Evolutionary conservation across 2,797 vertebrate species (phyloP).

Genomic region (Sebastes nivosus): DNA sequence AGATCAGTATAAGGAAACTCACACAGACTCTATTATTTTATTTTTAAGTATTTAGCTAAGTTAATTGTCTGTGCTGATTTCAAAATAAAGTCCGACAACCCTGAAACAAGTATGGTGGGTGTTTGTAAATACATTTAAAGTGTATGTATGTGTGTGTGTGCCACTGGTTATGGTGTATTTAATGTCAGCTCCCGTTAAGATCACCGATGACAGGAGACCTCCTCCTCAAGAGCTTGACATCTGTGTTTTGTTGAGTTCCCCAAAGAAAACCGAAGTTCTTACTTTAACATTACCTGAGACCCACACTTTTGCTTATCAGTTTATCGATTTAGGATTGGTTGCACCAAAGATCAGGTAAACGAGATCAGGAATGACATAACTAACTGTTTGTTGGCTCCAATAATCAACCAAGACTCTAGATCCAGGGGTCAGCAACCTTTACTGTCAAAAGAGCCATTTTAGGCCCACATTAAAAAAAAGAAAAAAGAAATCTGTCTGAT

Average conservation of each 20-base stretch:
- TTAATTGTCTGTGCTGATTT: neutral
- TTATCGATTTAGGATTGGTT: too few relatives aligned
- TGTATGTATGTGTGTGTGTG: accelerated
- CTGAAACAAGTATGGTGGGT: accelerated
- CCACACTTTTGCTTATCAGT: neutral
- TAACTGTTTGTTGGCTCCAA: neutral
- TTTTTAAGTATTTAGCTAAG: neutral
- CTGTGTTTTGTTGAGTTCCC: neutral
- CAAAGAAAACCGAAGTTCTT: neutral
- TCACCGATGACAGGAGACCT: neutral
- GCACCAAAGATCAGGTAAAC: too few relatives aligned
- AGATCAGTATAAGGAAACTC: too few relatives aligned
- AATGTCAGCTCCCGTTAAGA: too few relatives aligned
- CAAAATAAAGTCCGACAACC: neutral
- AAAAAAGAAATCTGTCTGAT: too few relatives aligned
- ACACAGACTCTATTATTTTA: too few relatives aligned
- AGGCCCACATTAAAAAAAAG: too few relatives aligned
- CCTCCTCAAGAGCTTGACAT: neutral
- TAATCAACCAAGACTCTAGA: too few relatives aligned
- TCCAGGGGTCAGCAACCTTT: too few relatives aligned
- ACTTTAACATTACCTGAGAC: neutral
- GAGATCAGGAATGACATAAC: neutral
- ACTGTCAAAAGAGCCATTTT: too few relatives aligned
- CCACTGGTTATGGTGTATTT: too few relatives aligned
- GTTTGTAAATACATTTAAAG: neutral